phyloP scores from a whole-genome alignment of 1,140 invertebrate species.

The Lethocerus indicus region DNA sequence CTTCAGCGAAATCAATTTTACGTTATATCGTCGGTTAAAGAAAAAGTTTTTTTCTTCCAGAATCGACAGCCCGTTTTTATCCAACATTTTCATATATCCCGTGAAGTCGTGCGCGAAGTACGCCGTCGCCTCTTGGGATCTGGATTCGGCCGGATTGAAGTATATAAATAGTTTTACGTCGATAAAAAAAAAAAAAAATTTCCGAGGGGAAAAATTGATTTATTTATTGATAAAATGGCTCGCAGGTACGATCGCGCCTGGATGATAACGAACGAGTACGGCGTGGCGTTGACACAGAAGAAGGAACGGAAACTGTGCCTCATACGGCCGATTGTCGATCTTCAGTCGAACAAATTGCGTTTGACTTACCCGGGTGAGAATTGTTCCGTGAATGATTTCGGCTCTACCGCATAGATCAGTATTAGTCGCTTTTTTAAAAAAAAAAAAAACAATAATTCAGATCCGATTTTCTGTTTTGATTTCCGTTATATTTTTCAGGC shows the following conservation, averaged over 20 bases:
- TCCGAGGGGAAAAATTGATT: too few relatives aligned
- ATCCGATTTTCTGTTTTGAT: too few relatives aligned
- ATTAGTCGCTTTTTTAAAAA: neutral
- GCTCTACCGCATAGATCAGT: neutral
- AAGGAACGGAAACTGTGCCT: slow-evolving; percentile 60
- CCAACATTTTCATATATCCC: slow-evolving; percentile 82
- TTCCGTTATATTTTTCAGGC: slow-evolving; percentile 3
- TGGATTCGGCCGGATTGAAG: slow-evolving; percentile 42
- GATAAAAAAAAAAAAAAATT: too few relatives aligned
- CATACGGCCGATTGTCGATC: slow-evolving; percentile 55
- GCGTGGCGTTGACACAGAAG: slow-evolving; percentile 77
- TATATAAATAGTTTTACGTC: too few relatives aligned
- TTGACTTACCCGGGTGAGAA: slow-evolving; percentile 47
- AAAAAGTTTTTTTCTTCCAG: too few relatives aligned
- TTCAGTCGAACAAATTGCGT: slow-evolving; percentile 36
- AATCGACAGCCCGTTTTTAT: too few relatives aligned
- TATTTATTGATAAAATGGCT: too few relatives aligned
- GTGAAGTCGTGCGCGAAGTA: slow-evolving; percentile 84
- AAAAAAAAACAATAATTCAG: neutral
- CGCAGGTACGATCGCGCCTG: slow-evolving; percentile 70
- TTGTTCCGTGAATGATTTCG: neutral
- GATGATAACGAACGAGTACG: slow-evolving; percentile 70
- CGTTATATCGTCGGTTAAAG: too few relatives aligned
- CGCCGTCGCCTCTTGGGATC: slow-evolving; percentile 30
- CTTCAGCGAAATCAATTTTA: too few relatives aligned